A percentile compares a stretch with the other conserved stretches of the same genome.
Conservation (phyloP, 2,888 invertebrate species). For the Dicycla oo region DNA sequence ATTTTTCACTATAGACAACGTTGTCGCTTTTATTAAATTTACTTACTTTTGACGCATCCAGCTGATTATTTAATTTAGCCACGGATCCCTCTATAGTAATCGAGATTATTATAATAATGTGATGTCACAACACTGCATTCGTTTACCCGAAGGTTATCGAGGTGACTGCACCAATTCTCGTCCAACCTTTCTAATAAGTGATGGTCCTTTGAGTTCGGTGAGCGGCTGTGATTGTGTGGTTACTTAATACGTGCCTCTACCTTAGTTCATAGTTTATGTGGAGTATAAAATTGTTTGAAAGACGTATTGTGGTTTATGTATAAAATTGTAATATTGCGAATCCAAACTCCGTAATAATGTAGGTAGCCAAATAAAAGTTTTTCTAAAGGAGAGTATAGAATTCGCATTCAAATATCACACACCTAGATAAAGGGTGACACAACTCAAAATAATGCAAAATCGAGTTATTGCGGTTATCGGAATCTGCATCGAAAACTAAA, state of each 20-base stretch:
- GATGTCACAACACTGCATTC: conserved; percentile 30
- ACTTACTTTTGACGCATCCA: background rate
- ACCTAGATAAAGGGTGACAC: too few relatives aligned
- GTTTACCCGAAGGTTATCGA: conserved; percentile 40
- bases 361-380: too few relatives aligned
- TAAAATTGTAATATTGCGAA: conserved; percentile 7
- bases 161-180: conserved; percentile 53
- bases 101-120: conserved; percentile 13
- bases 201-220: conserved; percentile 48
- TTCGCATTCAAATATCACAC: background rate
- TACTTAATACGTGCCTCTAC: conserved; percentile 18
- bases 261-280: conserved; percentile 18
- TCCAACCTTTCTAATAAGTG: conserved; percentile 56
- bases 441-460: too few relatives aligned
- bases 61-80: background rate
- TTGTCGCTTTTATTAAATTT: background rate
- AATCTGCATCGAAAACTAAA: too few relatives aligned
- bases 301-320: conserved; percentile 22
- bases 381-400: background rate
- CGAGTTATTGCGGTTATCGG: too few relatives aligned
- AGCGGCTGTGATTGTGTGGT: conserved; percentile 37
- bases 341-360: background rate
- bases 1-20: background rate
- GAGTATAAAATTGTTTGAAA: background rate
- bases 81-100: conserved; percentile 7